Base-by-base conservation (phyloP, 2,113 vertebrate genomes). In the Diphyllodes magnificus region DNA sequence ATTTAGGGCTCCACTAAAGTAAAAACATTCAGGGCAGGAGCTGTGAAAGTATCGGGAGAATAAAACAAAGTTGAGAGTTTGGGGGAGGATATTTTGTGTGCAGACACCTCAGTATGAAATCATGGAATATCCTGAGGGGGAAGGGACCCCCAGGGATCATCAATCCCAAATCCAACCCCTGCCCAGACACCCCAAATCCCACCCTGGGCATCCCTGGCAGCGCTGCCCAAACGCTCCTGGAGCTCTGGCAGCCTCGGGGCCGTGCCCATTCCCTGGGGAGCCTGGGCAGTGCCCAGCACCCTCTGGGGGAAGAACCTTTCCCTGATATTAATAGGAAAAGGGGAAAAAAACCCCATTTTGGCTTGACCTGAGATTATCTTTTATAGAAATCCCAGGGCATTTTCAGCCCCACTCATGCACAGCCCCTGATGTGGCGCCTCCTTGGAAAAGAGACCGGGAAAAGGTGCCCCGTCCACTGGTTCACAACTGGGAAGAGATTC, bases 51-150 rank as follows among this genome's bases (percentile, higher is more conserved):
- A 4, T 2, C 12, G 33, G 39, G 47, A 39, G 53, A 54, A 24
- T 1, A 9, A 20, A 45, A 16, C 2, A 23, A 59, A 17, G 39
- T 8, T 1, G 7, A 0, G 35, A 71, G 30, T 39, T 15, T 72
- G 31, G 60, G 37, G 53, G 37, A 10, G 11, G 56, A 8, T 30
- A 4, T 40, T 93, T 64, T 12, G 57, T 21, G 25, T 13, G 18
- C 13, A 72, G 20, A 15, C 8, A 21, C 2, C 13, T 49, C 35
- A 5, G 2, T 9, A 1, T 5, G 42, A 30, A 40, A 35, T 18
- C 1, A 0, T 19, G 42, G 49, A 47, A 47, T 54, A 3, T n/a
- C 2, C 83, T 51, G 63, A 15, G 63, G 0, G 0, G 61, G 17
- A 31, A 59, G 25, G 15, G 21, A 68, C 11, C 11, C 61, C 0